These are phyloP conservation scores for Papilio protenor DNA, from an alignment of 2,888 invertebrate genomes.

Conservation along the genomic window DNA sequence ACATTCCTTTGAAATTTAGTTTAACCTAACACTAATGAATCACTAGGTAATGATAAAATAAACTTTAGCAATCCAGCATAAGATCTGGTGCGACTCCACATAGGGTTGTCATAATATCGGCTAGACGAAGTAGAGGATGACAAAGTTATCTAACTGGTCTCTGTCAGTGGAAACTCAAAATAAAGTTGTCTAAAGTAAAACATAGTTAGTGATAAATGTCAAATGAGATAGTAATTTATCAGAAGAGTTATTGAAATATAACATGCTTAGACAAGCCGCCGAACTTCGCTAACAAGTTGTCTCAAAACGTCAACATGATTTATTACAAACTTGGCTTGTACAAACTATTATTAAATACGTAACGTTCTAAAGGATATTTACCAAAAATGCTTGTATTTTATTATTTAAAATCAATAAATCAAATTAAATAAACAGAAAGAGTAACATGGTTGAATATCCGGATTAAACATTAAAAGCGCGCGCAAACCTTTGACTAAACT, in stretches of 20 bases:
- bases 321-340: slow-evolving; percentile 15
- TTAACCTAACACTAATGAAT: too few species aligned
- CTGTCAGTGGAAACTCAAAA: neutral
- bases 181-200: neutral
- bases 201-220: slow-evolving; percentile 23
- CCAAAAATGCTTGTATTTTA: neutral
- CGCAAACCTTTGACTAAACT: too few species aligned
- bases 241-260: slow-evolving; percentile 12
- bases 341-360: slow-evolving; percentile 23
- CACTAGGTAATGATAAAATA: too few species aligned
- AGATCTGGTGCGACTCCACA: too few species aligned
- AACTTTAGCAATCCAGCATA: too few species aligned
- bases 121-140: neutral
- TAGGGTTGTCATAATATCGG: too few species aligned
- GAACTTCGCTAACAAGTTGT: slow-evolving; percentile 24
- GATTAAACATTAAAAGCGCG: too few species aligned
- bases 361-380: neutral
- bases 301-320: slow-evolving; percentile 22
- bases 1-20: too few species aligned
- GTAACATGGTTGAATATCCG: too few species aligned
- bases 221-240: slow-evolving; percentile 20
- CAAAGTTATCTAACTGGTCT: neutral
- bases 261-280: slow-evolving; percentile 23
- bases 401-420: neutral
- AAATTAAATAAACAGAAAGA: too few species aligned